Percentiles rank a stretch among this genome's conserved stretches.
These are phyloP conservation scores for Dromiciops gliroides DNA, from an alignment of 2,113 vertebrate species.

Conservation along the genomic window DNA sequence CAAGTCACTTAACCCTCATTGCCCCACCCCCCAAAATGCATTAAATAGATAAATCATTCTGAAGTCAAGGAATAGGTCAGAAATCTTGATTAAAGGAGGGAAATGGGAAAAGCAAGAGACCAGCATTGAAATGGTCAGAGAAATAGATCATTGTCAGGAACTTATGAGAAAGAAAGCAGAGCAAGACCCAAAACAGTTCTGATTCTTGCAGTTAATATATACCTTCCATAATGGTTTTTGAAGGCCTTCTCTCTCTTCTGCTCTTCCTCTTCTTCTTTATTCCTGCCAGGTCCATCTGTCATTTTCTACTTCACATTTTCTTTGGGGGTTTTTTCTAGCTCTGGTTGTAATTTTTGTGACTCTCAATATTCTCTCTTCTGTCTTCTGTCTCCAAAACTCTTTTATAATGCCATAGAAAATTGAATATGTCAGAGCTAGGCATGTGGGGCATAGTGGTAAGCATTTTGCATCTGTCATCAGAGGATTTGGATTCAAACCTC, in stretches of 20 bases:
- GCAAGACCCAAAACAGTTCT: background rate
- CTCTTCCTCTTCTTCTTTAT: background rate
- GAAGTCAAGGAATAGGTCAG: background rate
- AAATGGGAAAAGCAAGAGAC: background rate
- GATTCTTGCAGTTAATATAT: background rate
- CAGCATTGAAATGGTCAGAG: background rate
- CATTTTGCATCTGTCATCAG: background rate
- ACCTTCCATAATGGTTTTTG: background rate
- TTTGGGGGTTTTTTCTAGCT: background rate
- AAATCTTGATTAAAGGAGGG: background rate
- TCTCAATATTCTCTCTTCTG: background rate
- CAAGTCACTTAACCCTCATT: no score
- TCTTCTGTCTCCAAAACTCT: background rate
- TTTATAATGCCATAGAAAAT: background rate
- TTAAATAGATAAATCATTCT: background rate
- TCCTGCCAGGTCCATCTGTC: background rate
- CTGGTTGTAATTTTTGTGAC: background rate
- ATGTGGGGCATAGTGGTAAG: background rate
- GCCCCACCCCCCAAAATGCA: no score
- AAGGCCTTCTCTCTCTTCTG: background rate
- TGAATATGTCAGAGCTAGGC: background rate
- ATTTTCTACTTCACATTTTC: background rate
- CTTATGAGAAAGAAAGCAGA: background rate
- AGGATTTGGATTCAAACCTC: background rate
- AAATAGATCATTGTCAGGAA: background rate